These are phyloP conservation scores for Delichon dasypus DNA, from an alignment of 2,797 vertebrate genomes.

Conservation along the genomic window DNA sequence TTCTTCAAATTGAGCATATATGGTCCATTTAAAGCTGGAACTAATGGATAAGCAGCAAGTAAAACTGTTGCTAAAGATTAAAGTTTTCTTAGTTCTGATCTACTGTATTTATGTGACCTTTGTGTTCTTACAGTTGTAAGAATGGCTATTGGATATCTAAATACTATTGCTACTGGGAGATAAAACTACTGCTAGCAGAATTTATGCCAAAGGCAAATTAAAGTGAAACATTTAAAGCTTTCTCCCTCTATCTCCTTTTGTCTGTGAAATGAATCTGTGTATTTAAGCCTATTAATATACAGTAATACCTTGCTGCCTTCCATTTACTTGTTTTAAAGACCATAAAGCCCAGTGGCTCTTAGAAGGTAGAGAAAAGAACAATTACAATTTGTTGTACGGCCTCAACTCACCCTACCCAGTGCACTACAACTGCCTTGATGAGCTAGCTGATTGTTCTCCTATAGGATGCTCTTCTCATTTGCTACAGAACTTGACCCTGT, in stretches of 20 bases:
- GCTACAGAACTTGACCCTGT: not conserved
- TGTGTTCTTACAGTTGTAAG: not conserved
- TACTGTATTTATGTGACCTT: not conserved
- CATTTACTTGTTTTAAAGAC: not conserved
- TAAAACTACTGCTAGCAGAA: not conserved
- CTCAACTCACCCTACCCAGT: not conserved
- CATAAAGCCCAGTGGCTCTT: not conserved
- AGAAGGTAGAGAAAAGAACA: not conserved
- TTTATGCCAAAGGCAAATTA: not conserved
- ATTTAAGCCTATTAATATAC: not conserved
- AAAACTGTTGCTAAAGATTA: not conserved
- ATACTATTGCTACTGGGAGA: not conserved
- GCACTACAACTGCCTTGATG: not conserved
- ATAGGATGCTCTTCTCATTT: not conserved
- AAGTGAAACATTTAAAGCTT: not conserved
- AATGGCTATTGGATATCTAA: not conserved
- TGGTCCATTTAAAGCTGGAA: not conserved
- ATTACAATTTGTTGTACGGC: not conserved
- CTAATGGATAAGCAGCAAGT: not conserved
- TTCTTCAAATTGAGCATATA: not conserved
- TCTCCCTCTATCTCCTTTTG: not conserved
- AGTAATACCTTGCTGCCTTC: not conserved
- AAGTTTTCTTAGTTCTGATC: not conserved
- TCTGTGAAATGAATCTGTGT: not conserved
- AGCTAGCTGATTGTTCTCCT: not conserved